Conservation (phyloP, 2,797 vertebrate genomes). For the Scarus forsteni region DNA sequence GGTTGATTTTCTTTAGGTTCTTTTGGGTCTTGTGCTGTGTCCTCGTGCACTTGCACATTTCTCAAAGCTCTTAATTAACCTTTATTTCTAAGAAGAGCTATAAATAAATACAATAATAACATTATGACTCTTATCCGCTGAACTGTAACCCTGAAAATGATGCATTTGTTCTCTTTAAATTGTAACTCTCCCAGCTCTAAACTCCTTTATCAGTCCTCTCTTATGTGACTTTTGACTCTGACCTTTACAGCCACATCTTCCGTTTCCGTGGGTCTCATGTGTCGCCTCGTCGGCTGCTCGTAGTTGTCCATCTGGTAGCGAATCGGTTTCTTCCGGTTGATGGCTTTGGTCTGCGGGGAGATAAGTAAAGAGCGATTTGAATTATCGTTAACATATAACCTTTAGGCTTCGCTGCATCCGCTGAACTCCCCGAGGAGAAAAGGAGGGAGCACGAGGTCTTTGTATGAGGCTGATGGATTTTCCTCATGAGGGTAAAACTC, state of each 20-base stretch:
- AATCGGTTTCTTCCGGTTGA: constrained; percentile 95
- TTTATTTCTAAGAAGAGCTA: too few relatives aligned
- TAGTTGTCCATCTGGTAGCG: constrained; percentile 93
- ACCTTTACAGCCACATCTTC: constrained; percentile 97
- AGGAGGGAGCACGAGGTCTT: constrained; percentile 1
- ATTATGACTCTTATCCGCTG: too few relatives aligned
- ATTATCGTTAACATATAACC: constrained; percentile 31
- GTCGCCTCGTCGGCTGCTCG: constrained; percentile 87
- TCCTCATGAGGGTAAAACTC: not conserved
- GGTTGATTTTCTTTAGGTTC: too few relatives aligned
- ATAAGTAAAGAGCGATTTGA: constrained; percentile 28
- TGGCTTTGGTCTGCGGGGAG: constrained; percentile 88
- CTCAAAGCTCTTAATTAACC: too few relatives aligned
- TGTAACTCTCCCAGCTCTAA: too few relatives aligned
- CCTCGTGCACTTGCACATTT: too few relatives aligned
- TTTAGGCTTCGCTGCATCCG: constrained; percentile 28
- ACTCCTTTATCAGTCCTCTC: constrained; percentile 2
- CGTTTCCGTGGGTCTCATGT: constrained; percentile 85
- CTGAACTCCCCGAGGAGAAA: constrained; percentile 35
- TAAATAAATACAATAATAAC: too few relatives aligned
- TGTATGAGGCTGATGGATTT: not conserved
- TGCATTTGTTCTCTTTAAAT: too few relatives aligned
- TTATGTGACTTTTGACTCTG: constrained; percentile 54
- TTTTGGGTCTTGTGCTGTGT: too few relatives aligned
- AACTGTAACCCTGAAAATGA: too few relatives aligned